A percentile compares a stretch with the other conserved stretches of the same genome.
phyloP scores from a whole-genome alignment of 2,113 vertebrate genomes.

The Tragelaphus scriptus region DNA sequence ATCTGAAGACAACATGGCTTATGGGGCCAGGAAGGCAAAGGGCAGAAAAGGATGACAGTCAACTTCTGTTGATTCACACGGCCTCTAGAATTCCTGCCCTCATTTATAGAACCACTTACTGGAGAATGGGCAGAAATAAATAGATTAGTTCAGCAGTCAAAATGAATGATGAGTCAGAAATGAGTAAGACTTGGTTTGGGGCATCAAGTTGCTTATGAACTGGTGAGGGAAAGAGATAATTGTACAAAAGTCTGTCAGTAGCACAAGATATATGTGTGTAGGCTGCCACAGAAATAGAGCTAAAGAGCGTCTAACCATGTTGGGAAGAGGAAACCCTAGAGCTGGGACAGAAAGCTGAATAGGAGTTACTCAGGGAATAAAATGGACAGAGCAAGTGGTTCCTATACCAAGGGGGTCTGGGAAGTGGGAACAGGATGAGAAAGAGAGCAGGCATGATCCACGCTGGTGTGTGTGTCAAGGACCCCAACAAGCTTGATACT shows the following conservation, averaged over 20 bases:
- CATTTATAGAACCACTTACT: constrained; percentile 99
- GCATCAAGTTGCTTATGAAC: background rate
- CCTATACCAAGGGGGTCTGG: background rate
- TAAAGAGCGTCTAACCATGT: background rate
- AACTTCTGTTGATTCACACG: constrained; percentile 93
- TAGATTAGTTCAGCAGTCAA: background rate
- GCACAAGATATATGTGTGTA: background rate
- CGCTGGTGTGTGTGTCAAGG: background rate
- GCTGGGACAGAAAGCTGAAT: background rate
- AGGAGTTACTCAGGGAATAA: background rate
- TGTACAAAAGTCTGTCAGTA: background rate
- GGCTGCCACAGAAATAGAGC: background rate
- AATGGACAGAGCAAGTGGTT: background rate
- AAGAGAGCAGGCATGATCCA: background rate
- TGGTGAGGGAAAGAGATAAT: background rate
- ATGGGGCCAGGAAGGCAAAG: background rate
- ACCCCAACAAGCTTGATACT: background rate
- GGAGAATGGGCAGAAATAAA: constrained; percentile 84
- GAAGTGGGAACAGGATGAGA: background rate
- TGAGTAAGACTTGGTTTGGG: background rate
- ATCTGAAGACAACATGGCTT: constrained; percentile 42
- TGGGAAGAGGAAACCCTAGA: background rate
- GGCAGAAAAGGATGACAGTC: constrained; percentile 81
- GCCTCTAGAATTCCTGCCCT: constrained; percentile 96
- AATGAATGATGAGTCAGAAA: background rate